Evolutionary conservation across 2,888 invertebrate genomes (phyloP), one percentile per base, ranked within the genome.

Genomic region (Incurvaria masculella): DNA sequence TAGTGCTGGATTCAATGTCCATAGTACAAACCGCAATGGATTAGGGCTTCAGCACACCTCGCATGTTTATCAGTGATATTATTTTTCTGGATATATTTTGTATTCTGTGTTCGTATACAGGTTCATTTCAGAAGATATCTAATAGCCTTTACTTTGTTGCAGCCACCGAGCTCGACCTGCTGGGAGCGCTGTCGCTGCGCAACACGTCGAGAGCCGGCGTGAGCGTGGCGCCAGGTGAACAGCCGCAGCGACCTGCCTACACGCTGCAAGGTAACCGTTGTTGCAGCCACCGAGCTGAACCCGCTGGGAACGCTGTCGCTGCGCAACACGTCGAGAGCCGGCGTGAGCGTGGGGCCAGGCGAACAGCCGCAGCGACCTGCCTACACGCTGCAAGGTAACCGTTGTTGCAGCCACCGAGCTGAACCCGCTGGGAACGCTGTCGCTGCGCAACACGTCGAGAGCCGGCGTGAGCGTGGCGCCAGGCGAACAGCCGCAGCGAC

Each of bases 361-460:
- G 83, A 86, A 71, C 84, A 85, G 68, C 82, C 84, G 63, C 81
- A 86, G 65, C 83, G 83, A 62, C 85, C 85, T 63, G 89, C 88
- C 59, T 88, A 87, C 71, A 81, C 82, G 61, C 80, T 89, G 64
- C 83, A 88, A 83, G 89, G 89, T 89, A 72, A 72, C 63, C 56
- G 43, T 65, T 67, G 64, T 82, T 81, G 21, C 81, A 85, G 85
- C 82, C 78, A 83, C 82, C 70, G 80, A 81, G 74, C 85, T 91
- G 80, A 89, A 91, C 75, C 81, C 91, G 69, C 81, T 91, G 75
- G 87, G 86, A 73, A 87, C 87, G 66, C 80, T 90, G 74, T 87
- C 88, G 73, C 80, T 89, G 69, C 86, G 87, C 80, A 89, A 89
- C 80, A 85, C 84, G 67, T 83, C 85, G 63, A 84, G 84, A 64